Percentiles rank a stretch among this genome's conserved stretches.
Conservation (phyloP, 1,140 invertebrate genomes). For the Zaprionus kolodkinae region DNA sequence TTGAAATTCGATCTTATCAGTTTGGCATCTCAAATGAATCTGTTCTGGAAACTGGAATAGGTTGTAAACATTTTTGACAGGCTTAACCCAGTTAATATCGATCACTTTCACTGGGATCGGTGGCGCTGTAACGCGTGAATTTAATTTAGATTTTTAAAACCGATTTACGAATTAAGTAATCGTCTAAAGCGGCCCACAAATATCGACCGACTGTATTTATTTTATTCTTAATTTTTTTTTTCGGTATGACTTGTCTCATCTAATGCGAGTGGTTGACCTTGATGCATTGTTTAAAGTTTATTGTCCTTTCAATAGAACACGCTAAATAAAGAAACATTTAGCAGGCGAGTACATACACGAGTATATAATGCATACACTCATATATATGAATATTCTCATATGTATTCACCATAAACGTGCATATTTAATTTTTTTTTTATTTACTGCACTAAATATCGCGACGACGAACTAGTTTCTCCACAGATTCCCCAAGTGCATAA, state of each 20-base stretch:
- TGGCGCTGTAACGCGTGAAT: conserved; percentile 13
- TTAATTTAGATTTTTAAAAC: conserved; percentile 40
- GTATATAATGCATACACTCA: background rate
- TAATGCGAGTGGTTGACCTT: conserved; percentile 81
- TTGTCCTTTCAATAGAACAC: conserved; percentile 83
- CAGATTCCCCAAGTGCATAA: conserved; percentile 73
- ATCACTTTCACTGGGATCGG: conserved; percentile 9
- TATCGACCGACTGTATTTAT: conserved; percentile 20
- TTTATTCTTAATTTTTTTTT: conserved; percentile 12
- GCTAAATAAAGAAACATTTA: conserved; percentile 73
- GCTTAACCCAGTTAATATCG: conserved; percentile 9
- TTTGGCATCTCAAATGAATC: background rate
- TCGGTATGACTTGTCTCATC: conserved; percentile 38
- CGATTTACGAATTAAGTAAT: conserved; percentile 43
- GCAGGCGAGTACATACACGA: conserved; percentile 44
- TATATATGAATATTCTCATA: conserved; percentile 9
- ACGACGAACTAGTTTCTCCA: conserved; percentile 72
- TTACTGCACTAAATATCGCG: conserved; percentile 72
- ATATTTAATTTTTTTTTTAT: conserved; percentile 65
- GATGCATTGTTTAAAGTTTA: conserved; percentile 71
- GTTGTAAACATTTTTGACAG: background rate
- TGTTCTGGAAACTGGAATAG: background rate
- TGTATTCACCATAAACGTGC: conserved; percentile 43
- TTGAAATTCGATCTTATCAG: background rate
- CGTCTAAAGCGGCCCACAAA: conserved; percentile 31